phyloP scores from a whole-genome alignment of 2,797 vertebrate species.

The Myotis myotis region DNA sequence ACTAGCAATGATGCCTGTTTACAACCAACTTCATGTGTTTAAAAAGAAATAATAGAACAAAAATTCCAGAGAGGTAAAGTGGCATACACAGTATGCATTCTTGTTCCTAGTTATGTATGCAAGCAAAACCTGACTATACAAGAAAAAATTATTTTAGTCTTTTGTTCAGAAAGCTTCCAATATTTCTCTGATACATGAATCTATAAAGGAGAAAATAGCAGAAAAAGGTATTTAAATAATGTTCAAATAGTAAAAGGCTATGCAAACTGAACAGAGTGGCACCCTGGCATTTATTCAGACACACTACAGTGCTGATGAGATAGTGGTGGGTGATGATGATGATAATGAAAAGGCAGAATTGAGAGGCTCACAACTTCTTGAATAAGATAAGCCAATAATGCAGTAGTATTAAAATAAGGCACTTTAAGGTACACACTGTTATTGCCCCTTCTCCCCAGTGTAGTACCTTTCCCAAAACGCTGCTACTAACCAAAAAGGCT shows the following conservation, averaged over 20 bases:
- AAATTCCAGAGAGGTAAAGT: slow-evolving; percentile 12
- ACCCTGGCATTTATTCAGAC: background rate
- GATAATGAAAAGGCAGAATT: background rate
- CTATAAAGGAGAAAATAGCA: background rate
- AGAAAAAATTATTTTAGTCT: slow-evolving; percentile 3
- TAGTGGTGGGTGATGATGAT: background rate
- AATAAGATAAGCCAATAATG: background rate
- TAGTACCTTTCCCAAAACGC: background rate
- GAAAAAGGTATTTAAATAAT: background rate
- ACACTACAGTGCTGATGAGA: background rate
- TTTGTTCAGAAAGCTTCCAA: background rate
- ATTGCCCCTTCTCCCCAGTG: background rate
- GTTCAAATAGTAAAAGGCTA: background rate
- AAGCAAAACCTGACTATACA: background rate
- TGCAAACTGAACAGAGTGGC: background rate
- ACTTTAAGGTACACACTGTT: background rate
- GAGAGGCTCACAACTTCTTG: background rate
- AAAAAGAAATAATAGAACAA: slow-evolving; percentile 43
- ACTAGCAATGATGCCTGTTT: slow-evolving; percentile 56
- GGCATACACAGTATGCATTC: background rate
- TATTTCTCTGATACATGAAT: background rate
- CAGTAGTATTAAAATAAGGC: background rate
- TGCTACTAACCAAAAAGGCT: background rate
- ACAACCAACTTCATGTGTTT: slow-evolving; percentile 15
- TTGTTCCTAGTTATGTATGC: slow-evolving; percentile 26